Conservation (phyloP, 30 jellyfish, hydroid and myxozoan genomes). For the Turritopsis rubra region DNA sequence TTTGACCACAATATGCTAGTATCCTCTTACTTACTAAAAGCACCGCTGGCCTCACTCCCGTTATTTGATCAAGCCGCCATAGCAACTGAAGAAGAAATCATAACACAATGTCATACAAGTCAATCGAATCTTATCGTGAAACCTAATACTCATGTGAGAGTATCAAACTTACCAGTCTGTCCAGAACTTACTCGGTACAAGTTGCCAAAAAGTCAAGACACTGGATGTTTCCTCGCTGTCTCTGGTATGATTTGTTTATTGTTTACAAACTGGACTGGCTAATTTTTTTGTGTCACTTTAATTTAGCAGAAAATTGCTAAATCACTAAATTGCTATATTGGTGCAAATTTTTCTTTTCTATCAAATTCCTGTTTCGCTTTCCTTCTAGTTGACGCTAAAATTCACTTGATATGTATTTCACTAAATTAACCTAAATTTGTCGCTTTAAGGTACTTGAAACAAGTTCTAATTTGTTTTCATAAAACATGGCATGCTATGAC, state of each 20-base stretch:
- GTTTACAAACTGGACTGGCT: background rate
- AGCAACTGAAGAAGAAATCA: constrained; percentile 23
- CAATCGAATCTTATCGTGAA: constrained; percentile 24
- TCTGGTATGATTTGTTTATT: constrained; percentile 41
- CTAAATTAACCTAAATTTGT: too few relatives aligned
- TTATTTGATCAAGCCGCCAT: constrained; percentile 60
- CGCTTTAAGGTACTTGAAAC: too few relatives aligned
- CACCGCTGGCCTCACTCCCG: constrained; percentile 55
- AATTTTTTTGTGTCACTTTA: background rate
- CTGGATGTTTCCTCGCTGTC: constrained; percentile 70
- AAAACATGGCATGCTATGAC: too few relatives aligned
- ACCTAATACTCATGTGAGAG: constrained; percentile 54
- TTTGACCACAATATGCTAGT: constrained; percentile 70
- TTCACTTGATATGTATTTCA: too few relatives aligned
- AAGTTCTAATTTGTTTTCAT: too few relatives aligned
- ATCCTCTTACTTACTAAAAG: constrained; percentile 46
- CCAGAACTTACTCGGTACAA: constrained; percentile 78
- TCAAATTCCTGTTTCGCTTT: too few relatives aligned
- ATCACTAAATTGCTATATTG: too few relatives aligned
- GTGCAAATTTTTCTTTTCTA: background rate
- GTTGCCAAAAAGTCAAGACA: constrained; percentile 80
- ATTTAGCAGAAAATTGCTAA: background rate
- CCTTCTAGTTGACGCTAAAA: too few relatives aligned
- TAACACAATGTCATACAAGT: background rate
- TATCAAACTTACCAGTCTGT: constrained; percentile 86